phyloP scores from a whole-genome alignment of 2,888 invertebrate species.

The Priocnemis perturbator region DNA sequence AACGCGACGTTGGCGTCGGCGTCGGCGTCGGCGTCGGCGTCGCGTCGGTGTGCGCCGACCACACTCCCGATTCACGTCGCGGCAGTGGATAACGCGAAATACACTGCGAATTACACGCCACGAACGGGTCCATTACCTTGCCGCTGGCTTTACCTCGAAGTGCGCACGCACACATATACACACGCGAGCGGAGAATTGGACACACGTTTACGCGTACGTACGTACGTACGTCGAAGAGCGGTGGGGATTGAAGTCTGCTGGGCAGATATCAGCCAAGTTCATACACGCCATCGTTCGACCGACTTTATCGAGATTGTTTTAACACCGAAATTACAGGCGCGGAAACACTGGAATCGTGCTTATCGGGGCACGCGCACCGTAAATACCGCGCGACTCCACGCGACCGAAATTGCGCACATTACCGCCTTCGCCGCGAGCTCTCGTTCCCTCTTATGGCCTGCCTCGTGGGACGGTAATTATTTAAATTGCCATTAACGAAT shows the following conservation, averaged over 20 bases:
- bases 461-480: slow-evolving; percentile 2
- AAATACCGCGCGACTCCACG: no score
- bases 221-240: slow-evolving; percentile 21
- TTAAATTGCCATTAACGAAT: neutral
- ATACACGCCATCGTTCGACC: slow-evolving; percentile 29
- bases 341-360: slow-evolving; percentile 19
- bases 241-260: no score
- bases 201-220: slow-evolving; percentile 36
- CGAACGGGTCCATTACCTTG: slow-evolving; percentile 15
- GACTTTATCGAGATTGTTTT: slow-evolving; percentile 37
- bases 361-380: slow-evolving; percentile 6
- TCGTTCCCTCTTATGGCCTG: neutral
- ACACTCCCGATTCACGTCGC: no score
- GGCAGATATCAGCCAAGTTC: no score
- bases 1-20: no score
- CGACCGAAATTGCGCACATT: no score
- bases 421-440: neutral
- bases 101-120: slow-evolving; percentile 45
- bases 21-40: no score
- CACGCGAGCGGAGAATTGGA: no score
- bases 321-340: slow-evolving; percentile 20
- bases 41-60: no score
- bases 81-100: slow-evolving; percentile 42
- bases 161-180: no score
- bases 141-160: neutral